These are phyloP conservation scores for Trichomycterus rosablanca DNA, from an alignment of 2,113 vertebrate species.

Conservation along the genomic window DNA sequence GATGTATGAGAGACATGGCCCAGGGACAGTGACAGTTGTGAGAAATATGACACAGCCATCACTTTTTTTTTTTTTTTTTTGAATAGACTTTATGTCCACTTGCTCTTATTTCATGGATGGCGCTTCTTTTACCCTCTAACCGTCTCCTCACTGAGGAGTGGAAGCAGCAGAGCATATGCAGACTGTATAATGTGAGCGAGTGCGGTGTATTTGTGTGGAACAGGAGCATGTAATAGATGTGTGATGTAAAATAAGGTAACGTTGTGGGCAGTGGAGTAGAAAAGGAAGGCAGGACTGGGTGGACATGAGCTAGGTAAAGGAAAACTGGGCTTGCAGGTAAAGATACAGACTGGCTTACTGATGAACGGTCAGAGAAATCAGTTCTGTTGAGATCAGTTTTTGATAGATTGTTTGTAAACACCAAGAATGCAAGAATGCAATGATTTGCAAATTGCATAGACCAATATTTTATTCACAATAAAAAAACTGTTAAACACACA, in stretches of 20 bases:
- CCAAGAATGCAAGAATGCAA: too few relatives aligned
- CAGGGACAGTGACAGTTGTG: slow-evolving; percentile 5
- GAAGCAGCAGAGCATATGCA: slow-evolving; percentile 10
- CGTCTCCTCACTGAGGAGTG: neutral
- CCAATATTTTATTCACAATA: too few relatives aligned
- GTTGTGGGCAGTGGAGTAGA: slow-evolving; percentile 15
- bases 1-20: slow-evolving; percentile 4
- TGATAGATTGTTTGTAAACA: too few relatives aligned
- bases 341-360: neutral
- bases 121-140: neutral
- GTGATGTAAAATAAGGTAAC: slow-evolving; percentile 29
- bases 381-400: neutral
- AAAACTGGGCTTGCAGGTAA: neutral
- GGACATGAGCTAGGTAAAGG: slow-evolving; percentile 3
- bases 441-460: too few relatives aligned
- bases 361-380: neutral
- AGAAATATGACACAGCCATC: slow-evolving; percentile 23
- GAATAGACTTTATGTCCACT: slow-evolving; percentile 21
- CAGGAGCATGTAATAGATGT: neutral
- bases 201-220: slow-evolving; percentile 10
- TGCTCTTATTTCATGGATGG: slow-evolving; percentile 24
- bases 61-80: slow-evolving; percentile 23
- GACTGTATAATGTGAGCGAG: slow-evolving; percentile 5
- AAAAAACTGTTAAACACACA: too few relatives aligned
- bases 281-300: neutral